A percentile compares a stretch with the other conserved stretches of the same genome.
Evolutionary conservation across 2,888 invertebrate genomes (phyloP).

Genomic region (Calliphora vomitoria): DNA sequence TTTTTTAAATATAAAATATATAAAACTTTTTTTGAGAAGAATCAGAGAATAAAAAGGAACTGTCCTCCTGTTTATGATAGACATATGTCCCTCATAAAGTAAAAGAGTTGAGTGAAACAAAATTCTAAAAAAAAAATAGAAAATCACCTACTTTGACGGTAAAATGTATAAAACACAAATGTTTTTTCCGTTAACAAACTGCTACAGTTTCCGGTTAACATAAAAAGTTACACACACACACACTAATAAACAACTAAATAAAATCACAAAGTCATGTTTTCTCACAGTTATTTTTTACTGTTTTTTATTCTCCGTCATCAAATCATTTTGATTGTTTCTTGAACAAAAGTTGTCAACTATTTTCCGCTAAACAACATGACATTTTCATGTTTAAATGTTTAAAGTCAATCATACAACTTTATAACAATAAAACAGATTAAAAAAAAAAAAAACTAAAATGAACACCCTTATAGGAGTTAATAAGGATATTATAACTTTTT

Average conservation of each 20-base stretch:
- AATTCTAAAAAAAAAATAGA: slow-evolving; percentile 36
- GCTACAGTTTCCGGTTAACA: slow-evolving; percentile 71
- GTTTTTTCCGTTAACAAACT: slow-evolving; percentile 67
- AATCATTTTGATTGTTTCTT: slow-evolving; percentile 54
- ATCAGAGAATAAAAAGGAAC: slow-evolving; percentile 43
- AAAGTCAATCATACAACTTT: slow-evolving; percentile 74
- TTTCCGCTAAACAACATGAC: slow-evolving; percentile 81
- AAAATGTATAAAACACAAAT: slow-evolving; percentile 51
- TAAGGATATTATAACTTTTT: slow-evolving; percentile 45
- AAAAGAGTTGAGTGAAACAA: slow-evolving; percentile 58
- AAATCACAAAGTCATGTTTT: slow-evolving; percentile 82
- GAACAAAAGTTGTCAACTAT: slow-evolving; percentile 77
- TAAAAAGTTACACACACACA: slow-evolving; percentile 52
- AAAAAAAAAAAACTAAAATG: slow-evolving; percentile 20
- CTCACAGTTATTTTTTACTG: slow-evolving; percentile 77
- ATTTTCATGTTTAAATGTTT: slow-evolving; percentile 77
- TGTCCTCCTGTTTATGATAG: slow-evolving; percentile 63
- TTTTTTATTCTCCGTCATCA: slow-evolving; percentile 56
- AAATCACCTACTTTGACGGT: slow-evolving; percentile 70
- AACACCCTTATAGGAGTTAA: slow-evolving; percentile 56
- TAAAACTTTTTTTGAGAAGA: slow-evolving; percentile 27
- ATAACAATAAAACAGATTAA: slow-evolving; percentile 42
- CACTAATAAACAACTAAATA: slow-evolving; percentile 56
- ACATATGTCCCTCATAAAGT: slow-evolving; percentile 68
- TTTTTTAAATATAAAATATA: not conserved